A percentile compares a stretch with the other conserved stretches of the same genome.
Conservation (phyloP, 2,888 invertebrate species). For the Drosophila buzzatii region DNA sequence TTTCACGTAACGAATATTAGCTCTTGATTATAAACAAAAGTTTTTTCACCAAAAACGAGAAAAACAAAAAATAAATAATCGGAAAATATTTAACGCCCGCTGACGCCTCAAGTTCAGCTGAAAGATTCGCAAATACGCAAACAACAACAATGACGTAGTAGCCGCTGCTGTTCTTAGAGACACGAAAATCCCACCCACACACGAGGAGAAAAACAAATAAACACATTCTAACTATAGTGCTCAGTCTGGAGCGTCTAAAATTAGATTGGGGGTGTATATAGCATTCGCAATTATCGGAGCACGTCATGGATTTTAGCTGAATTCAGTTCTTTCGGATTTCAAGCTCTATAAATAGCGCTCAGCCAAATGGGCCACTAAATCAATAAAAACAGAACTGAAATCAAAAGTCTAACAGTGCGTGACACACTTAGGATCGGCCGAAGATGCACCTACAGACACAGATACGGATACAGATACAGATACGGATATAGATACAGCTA, state of each 20-base stretch:
- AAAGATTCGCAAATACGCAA: slow-evolving; percentile 52
- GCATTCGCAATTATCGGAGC: slow-evolving; percentile 48
- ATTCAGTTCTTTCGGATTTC: slow-evolving; percentile 19
- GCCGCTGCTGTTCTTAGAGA: slow-evolving; percentile 21
- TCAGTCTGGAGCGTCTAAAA: slow-evolving; percentile 47
- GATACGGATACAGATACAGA: background rate
- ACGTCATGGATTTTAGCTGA: slow-evolving; percentile 48
- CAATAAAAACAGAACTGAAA: slow-evolving; percentile 66
- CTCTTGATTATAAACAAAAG: slow-evolving; percentile 71
- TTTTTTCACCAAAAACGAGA: slow-evolving; percentile 29
- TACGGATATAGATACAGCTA: background rate
- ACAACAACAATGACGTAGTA: slow-evolving; percentile 52
- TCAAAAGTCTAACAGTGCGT: slow-evolving; percentile 47
- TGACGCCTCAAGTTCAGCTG: slow-evolving; percentile 73
- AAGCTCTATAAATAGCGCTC: slow-evolving; percentile 56
- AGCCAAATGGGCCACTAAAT: slow-evolving; percentile 74
- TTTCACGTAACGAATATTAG: slow-evolving; percentile 74
- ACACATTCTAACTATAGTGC: slow-evolving; percentile 57
- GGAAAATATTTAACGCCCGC: slow-evolving; percentile 58
- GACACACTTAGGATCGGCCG: slow-evolving; percentile 65
- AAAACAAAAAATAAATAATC: background rate
- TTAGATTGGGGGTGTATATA: slow-evolving; percentile 28
- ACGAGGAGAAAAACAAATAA: slow-evolving; percentile 44
- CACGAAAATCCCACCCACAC: slow-evolving; percentile 49
- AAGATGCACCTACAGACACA: background rate